A percentile compares a stretch with the other conserved stretches of the same genome.
phyloP scores from a whole-genome alignment of 1,140 invertebrate species.

The Drosophila hydei region DNA sequence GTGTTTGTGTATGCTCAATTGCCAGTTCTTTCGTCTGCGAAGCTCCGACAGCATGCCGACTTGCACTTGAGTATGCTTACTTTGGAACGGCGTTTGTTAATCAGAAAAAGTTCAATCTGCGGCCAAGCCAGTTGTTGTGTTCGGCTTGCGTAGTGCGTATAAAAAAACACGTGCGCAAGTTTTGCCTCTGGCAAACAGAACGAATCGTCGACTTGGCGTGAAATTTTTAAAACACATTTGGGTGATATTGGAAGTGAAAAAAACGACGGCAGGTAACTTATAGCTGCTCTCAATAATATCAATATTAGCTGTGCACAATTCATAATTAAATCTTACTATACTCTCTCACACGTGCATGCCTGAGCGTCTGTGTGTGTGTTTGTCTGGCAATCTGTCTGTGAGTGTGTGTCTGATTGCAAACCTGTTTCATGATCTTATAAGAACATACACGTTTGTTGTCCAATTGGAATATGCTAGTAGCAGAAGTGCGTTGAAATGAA shows the following conservation, averaged over 20 bases:
- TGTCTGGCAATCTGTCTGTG: not conserved
- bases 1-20: too few relatives aligned
- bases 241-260: not conserved
- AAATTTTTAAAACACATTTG: not conserved
- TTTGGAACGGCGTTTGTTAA: too few relatives aligned
- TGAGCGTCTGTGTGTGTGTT: too few relatives aligned
- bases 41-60: too few relatives aligned
- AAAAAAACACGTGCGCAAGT: slow-evolving; percentile 21
- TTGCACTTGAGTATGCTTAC: too few relatives aligned
- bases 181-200: slow-evolving; percentile 5
- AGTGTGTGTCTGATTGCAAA: not conserved
- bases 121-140: not conserved
- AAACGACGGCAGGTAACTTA: not conserved
- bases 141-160: not conserved
- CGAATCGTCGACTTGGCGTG: not conserved
- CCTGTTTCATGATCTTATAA: not conserved
- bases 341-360: not conserved
- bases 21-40: too few relatives aligned
- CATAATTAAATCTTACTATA: not conserved
- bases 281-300: slow-evolving; percentile 1
- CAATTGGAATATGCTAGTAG: too few relatives aligned
- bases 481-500: too few relatives aligned
- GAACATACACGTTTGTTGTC: slow-evolving; percentile 4
- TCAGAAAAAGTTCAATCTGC: not conserved
- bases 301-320: too few relatives aligned